Evolutionary conservation across 2,797 vertebrate genomes (phyloP).

Genomic region (Cyprinella venusta): DNA sequence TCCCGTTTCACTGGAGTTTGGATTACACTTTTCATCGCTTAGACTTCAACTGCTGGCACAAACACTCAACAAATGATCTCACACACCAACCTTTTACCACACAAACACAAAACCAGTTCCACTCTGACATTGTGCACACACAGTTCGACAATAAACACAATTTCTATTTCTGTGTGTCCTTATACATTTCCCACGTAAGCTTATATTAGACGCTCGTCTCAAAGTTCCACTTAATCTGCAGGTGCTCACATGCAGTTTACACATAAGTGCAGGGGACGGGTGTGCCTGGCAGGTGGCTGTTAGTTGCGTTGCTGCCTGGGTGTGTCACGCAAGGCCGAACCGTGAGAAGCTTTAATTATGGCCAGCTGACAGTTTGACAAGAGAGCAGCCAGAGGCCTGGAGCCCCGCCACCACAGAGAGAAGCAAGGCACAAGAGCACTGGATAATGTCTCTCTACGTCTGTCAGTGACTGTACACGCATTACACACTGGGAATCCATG

Average conservation of each 20-base stretch:
- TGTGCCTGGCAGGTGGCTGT: slow-evolving; percentile 24
- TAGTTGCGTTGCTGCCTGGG: slow-evolving; percentile 37
- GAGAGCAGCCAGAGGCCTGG: slow-evolving; percentile 34
- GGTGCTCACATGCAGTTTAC: slow-evolving; percentile 7
- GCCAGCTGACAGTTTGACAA: slow-evolving; percentile 77
- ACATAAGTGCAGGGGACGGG: slow-evolving; percentile 5
- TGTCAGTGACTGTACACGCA: slow-evolving; percentile 39
- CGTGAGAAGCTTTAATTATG: slow-evolving; percentile 69
- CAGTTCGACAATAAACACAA: slow-evolving; percentile 32
- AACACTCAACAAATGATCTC: slow-evolving; percentile 47
- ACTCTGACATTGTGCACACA: slow-evolving; percentile 21
- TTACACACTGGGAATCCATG: slow-evolving; percentile 42
- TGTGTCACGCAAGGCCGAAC: slow-evolving; percentile 54
- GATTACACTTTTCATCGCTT: slow-evolving; percentile 79
- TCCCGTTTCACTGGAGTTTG: slow-evolving; percentile 72
- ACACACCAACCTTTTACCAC: slow-evolving; percentile 23
- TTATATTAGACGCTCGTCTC: not conserved
- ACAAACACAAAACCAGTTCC: not conserved
- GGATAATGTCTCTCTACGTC: slow-evolving; percentile 39
- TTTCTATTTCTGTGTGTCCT: slow-evolving; percentile 15
- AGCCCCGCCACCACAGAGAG: slow-evolving; percentile 34
- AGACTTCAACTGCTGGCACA: slow-evolving; percentile 57
- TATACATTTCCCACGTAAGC: not conserved
- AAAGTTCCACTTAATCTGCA: slow-evolving; percentile 2
- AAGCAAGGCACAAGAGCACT: slow-evolving; percentile 13